Evolutionary conservation across 2,797 vertebrate species (phyloP).

Genomic region (Botia kubotai): DNA sequence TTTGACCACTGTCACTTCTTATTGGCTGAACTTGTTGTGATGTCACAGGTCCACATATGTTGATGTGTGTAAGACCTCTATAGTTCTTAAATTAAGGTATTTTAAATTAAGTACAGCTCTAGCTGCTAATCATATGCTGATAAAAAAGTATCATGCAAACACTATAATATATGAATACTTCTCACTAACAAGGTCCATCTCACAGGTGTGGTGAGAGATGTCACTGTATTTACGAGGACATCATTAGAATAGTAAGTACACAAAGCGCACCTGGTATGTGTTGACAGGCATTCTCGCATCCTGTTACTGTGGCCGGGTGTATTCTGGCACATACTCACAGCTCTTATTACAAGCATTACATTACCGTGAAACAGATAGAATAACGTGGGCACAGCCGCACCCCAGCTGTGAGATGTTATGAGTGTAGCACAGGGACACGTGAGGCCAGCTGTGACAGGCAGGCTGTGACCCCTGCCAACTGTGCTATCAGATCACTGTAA

Average conservation of each 20-base stretch:
- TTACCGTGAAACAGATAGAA: constrained; percentile 30
- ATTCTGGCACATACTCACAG: constrained; percentile 14
- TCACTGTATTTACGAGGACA: neutral
- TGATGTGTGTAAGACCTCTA: too few relatives aligned
- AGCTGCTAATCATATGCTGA: too few relatives aligned
- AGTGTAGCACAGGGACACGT: neutral
- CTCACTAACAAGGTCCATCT: too few relatives aligned
- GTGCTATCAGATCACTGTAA: neutral
- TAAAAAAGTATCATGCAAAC: too few relatives aligned
- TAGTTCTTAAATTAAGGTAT: too few relatives aligned
- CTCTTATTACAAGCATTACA: constrained; percentile 22
- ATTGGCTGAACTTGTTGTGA: too few relatives aligned
- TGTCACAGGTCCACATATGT: too few relatives aligned
- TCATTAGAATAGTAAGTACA: neutral
- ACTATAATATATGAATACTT: too few relatives aligned
- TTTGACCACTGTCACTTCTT: too few relatives aligned
- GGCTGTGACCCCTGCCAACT: neutral
- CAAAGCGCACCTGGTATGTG: neutral
- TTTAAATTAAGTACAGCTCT: too few relatives aligned
- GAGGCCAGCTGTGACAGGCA: neutral
- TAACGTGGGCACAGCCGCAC: neutral
- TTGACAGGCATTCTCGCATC: constrained; percentile 6
- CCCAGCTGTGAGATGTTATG: neutral
- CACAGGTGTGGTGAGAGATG: too few relatives aligned
- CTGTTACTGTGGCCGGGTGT: constrained; percentile 15